Evolutionary conservation across 37 sponge, comb jelly and placozoan genomes (phyloP).

Genomic region (Lycopodina hypogea): DNA sequence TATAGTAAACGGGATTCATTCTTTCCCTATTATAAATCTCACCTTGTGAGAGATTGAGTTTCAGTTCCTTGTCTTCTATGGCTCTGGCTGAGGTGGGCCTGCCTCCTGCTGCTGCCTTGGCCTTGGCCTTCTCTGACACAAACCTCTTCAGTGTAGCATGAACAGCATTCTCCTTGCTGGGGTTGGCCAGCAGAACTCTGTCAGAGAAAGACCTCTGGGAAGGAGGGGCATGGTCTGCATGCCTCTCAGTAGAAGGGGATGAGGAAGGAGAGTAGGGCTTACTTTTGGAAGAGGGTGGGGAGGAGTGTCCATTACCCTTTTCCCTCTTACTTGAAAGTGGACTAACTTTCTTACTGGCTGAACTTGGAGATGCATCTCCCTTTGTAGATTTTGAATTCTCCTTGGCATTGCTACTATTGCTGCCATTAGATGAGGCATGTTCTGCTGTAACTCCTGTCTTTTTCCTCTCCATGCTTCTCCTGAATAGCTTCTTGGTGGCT

Average conservation of each 20-base stretch:
- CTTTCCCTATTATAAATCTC: too few relatives aligned
- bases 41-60: slow-evolving; percentile 12
- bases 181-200: neutral
- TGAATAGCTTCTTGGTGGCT: neutral
- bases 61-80: slow-evolving; percentile 3
- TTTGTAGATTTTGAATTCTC: too few relatives aligned
- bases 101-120: neutral
- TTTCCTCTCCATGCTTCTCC: slow-evolving; percentile 6
- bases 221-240: neutral
- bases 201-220: neutral
- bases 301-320: neutral
- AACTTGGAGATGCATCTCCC: neutral
- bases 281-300: neutral
- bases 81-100: neutral
- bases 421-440: neutral
- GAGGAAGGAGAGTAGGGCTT: neutral
- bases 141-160: neutral
- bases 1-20: too few relatives aligned
- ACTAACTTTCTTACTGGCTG: neutral
- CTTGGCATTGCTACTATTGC: neutral
- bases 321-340: neutral
- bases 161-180: neutral
- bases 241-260: neutral
- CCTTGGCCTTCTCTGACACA: neutral
- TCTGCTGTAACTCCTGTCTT: neutral